phyloP scores from a whole-genome alignment of 2,797 vertebrate genomes.

The Aplochiton taeniatus region DNA sequence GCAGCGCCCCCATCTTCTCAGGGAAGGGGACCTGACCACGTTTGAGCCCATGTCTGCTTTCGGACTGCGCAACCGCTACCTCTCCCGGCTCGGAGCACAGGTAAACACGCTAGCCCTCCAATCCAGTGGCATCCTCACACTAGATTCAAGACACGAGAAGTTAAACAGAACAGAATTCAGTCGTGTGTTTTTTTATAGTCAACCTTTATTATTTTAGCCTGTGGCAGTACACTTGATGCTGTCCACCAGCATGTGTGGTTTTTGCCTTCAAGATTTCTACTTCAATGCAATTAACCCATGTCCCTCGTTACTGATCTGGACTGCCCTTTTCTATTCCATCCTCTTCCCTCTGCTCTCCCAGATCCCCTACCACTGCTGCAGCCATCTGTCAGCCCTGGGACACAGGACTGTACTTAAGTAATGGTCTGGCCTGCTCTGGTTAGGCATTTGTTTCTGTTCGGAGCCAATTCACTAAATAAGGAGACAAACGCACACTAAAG shows the following conservation, averaged over 20 bases:
- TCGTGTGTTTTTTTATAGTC: too few relatives aligned
- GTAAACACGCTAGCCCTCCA: slow-evolving; percentile 55
- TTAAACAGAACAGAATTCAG: too few relatives aligned
- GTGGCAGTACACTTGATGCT: too few relatives aligned
- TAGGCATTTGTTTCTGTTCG: background rate
- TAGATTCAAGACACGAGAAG: background rate
- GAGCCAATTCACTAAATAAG: too few relatives aligned
- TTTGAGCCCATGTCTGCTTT: slow-evolving; percentile 79
- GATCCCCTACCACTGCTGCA: slow-evolving; percentile 79
- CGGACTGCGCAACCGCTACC: slow-evolving; percentile 81
- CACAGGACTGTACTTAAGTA: slow-evolving; percentile 78
- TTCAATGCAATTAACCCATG: too few relatives aligned
- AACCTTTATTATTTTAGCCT: too few relatives aligned
- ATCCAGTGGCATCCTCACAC: background rate
- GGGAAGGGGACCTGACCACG: slow-evolving; percentile 62
- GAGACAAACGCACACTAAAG: too few relatives aligned
- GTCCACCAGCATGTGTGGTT: too few relatives aligned
- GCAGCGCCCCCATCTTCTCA: slow-evolving; percentile 47
- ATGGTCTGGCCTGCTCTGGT: slow-evolving; percentile 17
- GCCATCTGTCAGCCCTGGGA: slow-evolving; percentile 77
- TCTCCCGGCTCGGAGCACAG: slow-evolving; percentile 83
- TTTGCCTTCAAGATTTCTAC: too few relatives aligned
- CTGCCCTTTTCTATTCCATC: background rate
- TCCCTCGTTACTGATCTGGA: too few relatives aligned
- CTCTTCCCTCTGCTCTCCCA: slow-evolving; percentile 46